Conservation (phyloP, 2,797 vertebrate genomes). For the Corythornis leucogaster region DNA sequence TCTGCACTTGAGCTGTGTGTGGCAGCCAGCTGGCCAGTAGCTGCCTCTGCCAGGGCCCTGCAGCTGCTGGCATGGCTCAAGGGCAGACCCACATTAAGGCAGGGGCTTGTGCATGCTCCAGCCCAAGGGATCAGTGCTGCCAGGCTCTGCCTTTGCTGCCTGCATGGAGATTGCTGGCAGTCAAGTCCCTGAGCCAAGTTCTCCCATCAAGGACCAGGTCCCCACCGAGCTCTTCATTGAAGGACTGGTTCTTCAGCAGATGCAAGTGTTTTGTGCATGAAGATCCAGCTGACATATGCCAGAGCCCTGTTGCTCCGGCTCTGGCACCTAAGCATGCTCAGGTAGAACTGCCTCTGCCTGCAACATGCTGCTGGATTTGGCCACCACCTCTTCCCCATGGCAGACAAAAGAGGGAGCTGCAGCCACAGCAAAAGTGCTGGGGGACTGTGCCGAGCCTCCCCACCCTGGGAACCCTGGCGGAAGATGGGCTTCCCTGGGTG, state of each 20-base stretch:
- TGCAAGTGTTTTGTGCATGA: rapidly evolving
- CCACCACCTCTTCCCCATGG: not conserved
- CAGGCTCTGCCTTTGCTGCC: not conserved
- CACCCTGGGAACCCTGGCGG: rapidly evolving
- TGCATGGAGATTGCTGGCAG: not conserved
- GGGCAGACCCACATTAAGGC: not conserved
- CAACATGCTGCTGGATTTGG: not conserved
- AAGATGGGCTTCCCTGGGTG: rapidly evolving
- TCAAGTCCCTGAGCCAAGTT: rapidly evolving
- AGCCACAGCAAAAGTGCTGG: not conserved
- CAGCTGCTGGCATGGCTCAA: not conserved
- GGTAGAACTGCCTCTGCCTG: not conserved
- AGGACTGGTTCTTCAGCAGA: not conserved
- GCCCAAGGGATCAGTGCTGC: rapidly evolving
- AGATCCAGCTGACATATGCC: not conserved
- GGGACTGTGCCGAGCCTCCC: not conserved
- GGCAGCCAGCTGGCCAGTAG: not conserved
- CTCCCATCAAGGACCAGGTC: not conserved
- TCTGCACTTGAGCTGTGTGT: rapidly evolving
- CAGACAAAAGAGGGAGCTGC: not conserved
- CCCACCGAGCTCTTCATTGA: rapidly evolving
- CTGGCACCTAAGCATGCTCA: not conserved
- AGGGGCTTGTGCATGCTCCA: rapidly evolving
- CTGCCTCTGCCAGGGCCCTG: not conserved
- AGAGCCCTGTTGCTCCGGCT: not conserved